Base-by-base conservation (phyloP, 1,140 invertebrate species). In the Drosophila leontia region DNA sequence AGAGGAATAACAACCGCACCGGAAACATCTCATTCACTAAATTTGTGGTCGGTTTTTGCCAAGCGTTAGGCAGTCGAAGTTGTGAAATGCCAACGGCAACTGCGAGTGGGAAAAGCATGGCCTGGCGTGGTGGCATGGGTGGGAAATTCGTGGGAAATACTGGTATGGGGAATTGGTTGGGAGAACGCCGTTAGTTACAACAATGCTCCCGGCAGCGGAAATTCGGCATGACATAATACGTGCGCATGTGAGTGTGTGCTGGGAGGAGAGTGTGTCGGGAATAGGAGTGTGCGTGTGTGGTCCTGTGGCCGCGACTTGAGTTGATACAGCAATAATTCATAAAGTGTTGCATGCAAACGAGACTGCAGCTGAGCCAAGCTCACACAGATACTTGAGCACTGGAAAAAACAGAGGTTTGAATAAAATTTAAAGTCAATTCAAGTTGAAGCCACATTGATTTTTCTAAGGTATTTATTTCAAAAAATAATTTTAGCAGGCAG, bases 301-400 rank as follows among this genome's bases (percentile, higher is more conserved):
- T 37, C 32, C 50, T 67, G 63, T 81, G 59, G 74, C 82, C 85
- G 86, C 86, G 86, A 91, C 82, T 91, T 90, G 86, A 91, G 86
- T 91, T 90, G 78, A 88, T 91, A 87, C 88, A 91, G 88, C 88
- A 91, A 91, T 91, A 91, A 91, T 91, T 91, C 84, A 91, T 91
- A 91, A 91, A 91, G 84, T 91, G 88, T 91, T 91, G 88, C 88
- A 91, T 91, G 88, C 88, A 91, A 87, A 88, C 88, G 75, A 91
- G 81, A 80, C 88, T 91, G 74, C 87, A 87, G 87, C 83, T 91
- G 86, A 86, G 79, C 45, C 69, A 56, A 55, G 72, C 59, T 75
- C 72, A 64, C 51, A 69, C 59, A 81, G 57, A 72, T 51, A 69
- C 59, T 29, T 50, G 34, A n/a, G 37, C 13, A 56, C 35, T 39